Conservation (phyloP, 2,113 vertebrate genomes). For the Psittacus erithacus region DNA sequence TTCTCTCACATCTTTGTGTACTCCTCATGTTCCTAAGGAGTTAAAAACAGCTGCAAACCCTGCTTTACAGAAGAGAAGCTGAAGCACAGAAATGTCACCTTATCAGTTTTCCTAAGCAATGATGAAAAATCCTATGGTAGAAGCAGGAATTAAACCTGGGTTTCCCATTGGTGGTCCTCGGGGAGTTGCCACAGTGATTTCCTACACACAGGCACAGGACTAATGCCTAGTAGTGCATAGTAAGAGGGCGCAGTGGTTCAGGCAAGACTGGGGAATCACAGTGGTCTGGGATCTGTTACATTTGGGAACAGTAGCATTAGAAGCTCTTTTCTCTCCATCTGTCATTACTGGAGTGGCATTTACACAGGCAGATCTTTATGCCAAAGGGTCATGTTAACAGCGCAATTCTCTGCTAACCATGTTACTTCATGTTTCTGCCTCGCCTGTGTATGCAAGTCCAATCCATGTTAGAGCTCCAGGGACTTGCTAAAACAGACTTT, state of each 20-base stretch:
- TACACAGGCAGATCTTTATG: not conserved
- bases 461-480: not conserved
- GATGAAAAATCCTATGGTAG: not conserved
- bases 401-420: not conserved
- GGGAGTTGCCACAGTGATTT: not conserved
- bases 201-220: not conserved
- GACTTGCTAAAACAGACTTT: slow-evolving; percentile 7
- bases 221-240: not conserved
- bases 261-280: not conserved
- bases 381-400: not conserved
- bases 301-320: not conserved
- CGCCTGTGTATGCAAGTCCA: not conserved
- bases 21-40: not conserved
- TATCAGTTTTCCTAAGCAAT: not conserved
- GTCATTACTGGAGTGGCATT: not conserved
- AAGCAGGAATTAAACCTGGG: not conserved
- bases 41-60: not conserved
- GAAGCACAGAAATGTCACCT: not conserved
- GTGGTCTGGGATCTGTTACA: not conserved
- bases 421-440: slow-evolving; percentile 43
- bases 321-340: not conserved
- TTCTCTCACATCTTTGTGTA: not conserved
- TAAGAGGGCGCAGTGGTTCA: not conserved
- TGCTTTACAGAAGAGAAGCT: not conserved
- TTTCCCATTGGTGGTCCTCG: fast-evolving